Conservation (phyloP, 23 tunicate genomes). For the Botrylloides violaceus region DNA sequence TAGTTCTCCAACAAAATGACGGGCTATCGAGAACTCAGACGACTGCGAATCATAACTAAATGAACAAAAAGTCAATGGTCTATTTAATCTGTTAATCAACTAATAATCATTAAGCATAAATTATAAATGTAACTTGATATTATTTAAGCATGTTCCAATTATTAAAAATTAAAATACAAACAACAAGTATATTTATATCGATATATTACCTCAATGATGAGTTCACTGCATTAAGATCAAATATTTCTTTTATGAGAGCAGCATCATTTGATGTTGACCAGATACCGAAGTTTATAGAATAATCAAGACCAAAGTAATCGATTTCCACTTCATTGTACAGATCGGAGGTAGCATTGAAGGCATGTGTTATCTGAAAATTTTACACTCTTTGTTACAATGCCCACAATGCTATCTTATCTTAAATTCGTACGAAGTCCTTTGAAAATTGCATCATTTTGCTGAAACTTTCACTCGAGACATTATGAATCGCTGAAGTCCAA, state of each 20-base stretch:
- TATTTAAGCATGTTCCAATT: too few relatives aligned
- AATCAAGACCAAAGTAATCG: slow-evolving; percentile 1
- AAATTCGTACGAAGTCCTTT: background rate
- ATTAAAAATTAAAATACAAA: too few relatives aligned
- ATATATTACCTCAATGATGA: background rate
- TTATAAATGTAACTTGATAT: too few relatives aligned
- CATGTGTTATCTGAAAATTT: background rate
- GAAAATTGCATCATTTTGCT: background rate
- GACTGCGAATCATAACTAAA: background rate
- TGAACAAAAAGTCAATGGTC: background rate
- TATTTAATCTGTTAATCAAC: too few relatives aligned
- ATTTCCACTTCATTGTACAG: background rate
- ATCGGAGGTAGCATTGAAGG: background rate
- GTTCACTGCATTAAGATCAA: too few relatives aligned
- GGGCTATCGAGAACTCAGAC: background rate
- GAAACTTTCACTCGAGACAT: background rate
- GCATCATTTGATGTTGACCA: slow-evolving; percentile 12
- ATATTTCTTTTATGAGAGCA: background rate
- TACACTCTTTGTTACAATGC: background rate
- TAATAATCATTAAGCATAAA: too few relatives aligned
- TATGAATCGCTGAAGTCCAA: background rate
- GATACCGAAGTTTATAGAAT: slow-evolving; percentile 5
- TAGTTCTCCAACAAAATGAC: slow-evolving; percentile 7
- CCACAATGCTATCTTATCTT: background rate
- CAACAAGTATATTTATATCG: background rate